phyloP scores from a whole-genome alignment of 2,797 vertebrate genomes.

The Micrastur ruficollis region DNA sequence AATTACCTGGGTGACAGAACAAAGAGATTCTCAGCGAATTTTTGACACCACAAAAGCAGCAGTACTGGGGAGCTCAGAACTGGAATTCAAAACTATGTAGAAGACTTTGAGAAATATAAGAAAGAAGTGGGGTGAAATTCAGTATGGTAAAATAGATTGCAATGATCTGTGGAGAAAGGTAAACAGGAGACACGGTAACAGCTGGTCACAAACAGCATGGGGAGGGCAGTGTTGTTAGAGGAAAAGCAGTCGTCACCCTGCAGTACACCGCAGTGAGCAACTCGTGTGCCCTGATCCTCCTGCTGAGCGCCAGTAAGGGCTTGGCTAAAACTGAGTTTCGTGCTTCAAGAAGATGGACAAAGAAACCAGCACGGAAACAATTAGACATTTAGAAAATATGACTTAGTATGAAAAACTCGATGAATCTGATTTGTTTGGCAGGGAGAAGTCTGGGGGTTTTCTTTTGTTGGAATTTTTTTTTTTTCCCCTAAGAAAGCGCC shows the following conservation, averaged over 20 bases:
- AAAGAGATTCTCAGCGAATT: neutral
- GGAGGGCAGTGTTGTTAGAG: neutral
- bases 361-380: neutral
- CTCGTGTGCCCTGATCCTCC: neutral
- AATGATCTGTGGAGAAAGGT: neutral
- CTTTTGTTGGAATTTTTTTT: neutral
- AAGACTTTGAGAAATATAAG: neutral
- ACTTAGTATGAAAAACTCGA: neutral
- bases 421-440: neutral
- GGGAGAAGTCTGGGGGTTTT: neutral
- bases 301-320: neutral
- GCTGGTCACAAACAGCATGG: neutral
- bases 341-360: neutral
- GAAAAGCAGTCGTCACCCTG: neutral
- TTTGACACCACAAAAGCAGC: neutral
- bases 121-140: neutral
- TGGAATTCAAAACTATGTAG: neutral
- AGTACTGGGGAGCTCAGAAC: neutral
- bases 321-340: neutral
- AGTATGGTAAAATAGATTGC: neutral
- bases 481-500: neutral
- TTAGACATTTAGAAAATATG: neutral
- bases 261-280: neutral
- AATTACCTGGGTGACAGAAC: neutral
- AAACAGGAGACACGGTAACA: neutral